phyloP scores from a whole-genome alignment of 2,888 invertebrate species.

The Limnephilus auricula region DNA sequence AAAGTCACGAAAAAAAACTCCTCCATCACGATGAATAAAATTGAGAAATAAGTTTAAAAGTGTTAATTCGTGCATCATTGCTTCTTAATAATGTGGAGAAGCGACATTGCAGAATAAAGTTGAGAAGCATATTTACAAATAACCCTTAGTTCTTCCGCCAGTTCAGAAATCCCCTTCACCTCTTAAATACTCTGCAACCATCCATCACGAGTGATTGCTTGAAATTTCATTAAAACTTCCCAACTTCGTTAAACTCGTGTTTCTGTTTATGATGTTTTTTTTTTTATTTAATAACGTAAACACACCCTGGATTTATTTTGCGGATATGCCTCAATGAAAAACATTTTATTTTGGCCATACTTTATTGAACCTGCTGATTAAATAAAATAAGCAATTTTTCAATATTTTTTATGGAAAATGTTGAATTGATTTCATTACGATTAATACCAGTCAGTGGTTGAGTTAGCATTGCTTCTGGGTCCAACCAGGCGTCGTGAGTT shows the following conservation, averaged over 20 bases:
- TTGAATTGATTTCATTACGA: not conserved
- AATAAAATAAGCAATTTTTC: not conserved
- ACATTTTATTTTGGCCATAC: not conserved
- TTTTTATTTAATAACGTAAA: not conserved
- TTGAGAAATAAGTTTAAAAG: not conserved
- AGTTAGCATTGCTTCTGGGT: too few relatives aligned
- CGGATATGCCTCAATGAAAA: not conserved
- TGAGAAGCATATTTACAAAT: not conserved
- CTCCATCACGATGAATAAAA: too few relatives aligned
- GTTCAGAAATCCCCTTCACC: not conserved
- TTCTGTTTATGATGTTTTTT: constrained; percentile 38
- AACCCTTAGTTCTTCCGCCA: not conserved
- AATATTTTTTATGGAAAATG: not conserved
- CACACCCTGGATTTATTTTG: not conserved
- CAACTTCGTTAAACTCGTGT: constrained; percentile 29
- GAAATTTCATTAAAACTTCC: constrained; percentile 42
- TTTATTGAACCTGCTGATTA: not conserved
- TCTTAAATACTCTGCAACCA: constrained; percentile 12
- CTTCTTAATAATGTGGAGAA: not conserved
- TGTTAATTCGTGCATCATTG: not conserved
- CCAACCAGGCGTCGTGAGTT: too few relatives aligned
- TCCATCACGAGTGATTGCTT: constrained; percentile 49
- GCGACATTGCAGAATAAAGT: not conserved
- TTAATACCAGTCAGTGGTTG: too few relatives aligned
- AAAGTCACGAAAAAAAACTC: too few relatives aligned